Conservation (phyloP, 2,888 invertebrate species). For the Amphipyra tragopoginis region DNA sequence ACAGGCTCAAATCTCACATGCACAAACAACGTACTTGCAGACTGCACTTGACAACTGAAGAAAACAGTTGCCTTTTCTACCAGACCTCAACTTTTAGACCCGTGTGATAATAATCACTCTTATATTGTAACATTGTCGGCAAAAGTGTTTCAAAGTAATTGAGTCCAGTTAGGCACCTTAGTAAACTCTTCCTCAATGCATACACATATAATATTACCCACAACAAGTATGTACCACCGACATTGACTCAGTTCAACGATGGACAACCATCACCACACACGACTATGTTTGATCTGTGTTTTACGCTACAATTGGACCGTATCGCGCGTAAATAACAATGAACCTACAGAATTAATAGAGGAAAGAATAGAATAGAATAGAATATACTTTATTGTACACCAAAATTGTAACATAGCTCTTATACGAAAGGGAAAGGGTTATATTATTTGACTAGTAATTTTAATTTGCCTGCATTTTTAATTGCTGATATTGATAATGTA, state of each 20-base stretch:
- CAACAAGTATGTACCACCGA: slow-evolving; percentile 3
- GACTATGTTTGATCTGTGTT: slow-evolving; percentile 26
- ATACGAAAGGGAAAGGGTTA: no score
- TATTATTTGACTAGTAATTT: slow-evolving; percentile 5
- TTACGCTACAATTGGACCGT: slow-evolving; percentile 24
- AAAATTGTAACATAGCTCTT: no score
- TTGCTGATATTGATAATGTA: no score
- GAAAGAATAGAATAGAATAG: no score
- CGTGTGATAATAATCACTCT: no score
- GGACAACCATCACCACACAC: slow-evolving; percentile 17
- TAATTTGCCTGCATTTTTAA: neutral
- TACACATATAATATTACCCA: slow-evolving; percentile 10
- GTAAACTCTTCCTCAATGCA: slow-evolving; percentile 1
- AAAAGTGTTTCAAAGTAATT: slow-evolving; percentile 1
- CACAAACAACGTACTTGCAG: no score
- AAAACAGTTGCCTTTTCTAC: no score
- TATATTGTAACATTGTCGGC: no score
- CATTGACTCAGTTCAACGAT: slow-evolving; percentile 11
- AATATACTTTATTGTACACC: no score
- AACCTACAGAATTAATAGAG: slow-evolving; percentile 28
- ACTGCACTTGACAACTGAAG: no score
- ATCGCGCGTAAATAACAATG: slow-evolving; percentile 32
- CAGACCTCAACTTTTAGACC: no score
- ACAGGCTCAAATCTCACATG: no score
- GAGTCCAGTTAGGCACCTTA: neutral